Conservation (phyloP, 2,797 vertebrate species). For the Falco berigora region DNA sequence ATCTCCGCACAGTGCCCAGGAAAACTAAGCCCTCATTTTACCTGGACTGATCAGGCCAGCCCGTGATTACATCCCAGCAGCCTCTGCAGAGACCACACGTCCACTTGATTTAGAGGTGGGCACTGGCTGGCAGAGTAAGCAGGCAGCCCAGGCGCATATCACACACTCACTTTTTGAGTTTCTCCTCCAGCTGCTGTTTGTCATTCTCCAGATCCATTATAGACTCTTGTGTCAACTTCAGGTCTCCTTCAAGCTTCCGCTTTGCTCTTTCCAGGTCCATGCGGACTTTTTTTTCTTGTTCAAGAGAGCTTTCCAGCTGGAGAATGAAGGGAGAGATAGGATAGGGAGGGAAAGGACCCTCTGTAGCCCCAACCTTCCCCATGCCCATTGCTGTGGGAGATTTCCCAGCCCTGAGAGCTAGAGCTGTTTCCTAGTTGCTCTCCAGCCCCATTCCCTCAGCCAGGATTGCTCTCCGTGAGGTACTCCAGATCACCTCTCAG, state of each 20-base stretch:
- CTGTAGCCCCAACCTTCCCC: neutral
- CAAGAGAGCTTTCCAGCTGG: constrained; percentile 89
- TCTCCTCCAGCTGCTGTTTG: constrained; percentile 90
- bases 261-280: constrained; percentile 88
- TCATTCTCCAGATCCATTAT: constrained; percentile 90
- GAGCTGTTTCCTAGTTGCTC: neutral
- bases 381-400: neutral
- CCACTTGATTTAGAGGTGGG: neutral
- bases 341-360: neutral
- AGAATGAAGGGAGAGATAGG: neutral
- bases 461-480: neutral
- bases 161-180: constrained; percentile 85
- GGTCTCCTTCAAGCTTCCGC: constrained; percentile 91
- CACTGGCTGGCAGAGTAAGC: neutral
- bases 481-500: neutral
- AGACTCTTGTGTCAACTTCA: constrained; percentile 87
- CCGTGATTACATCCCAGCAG: neutral
- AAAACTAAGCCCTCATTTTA: neutral
- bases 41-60: neutral
- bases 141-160: neutral
- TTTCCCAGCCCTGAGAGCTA: neutral
- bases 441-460: neutral
- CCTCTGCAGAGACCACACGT: neutral
- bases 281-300: constrained; percentile 92
- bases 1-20: neutral